phyloP scores from a whole-genome alignment of 2,888 invertebrate species.

The Hemistola chrysoprasaria region DNA sequence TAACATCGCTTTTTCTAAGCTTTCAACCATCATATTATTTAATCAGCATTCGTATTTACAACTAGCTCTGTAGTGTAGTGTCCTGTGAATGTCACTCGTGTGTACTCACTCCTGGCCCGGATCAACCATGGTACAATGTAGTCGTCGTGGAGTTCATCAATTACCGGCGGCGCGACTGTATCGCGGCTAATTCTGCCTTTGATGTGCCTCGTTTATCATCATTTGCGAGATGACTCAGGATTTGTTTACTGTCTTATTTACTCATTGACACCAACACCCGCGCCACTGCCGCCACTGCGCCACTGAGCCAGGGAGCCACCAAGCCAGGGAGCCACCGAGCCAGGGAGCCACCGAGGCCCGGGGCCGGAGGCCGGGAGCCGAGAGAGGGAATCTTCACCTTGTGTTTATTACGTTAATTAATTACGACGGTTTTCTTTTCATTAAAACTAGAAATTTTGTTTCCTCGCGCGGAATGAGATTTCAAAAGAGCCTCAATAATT shows the following conservation, averaged over 20 bases:
- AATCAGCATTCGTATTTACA: no score
- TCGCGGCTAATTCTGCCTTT: constrained; percentile 8
- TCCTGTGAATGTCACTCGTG: neutral
- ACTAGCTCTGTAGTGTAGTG: neutral
- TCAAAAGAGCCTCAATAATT: no score
- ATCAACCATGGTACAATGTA: constrained; percentile 4
- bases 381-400: no score
- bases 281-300: no score
- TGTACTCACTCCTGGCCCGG: no score
- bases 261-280: neutral
- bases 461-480: neutral
- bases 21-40: no score
- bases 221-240: constrained; percentile 6
- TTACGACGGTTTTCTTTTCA: neutral
- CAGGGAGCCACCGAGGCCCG: no score
- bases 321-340: no score
- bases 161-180: constrained; percentile 3
- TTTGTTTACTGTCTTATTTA: constrained; percentile 8
- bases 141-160: constrained; percentile 8
- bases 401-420: no score
- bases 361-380: no score
- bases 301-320: no score
- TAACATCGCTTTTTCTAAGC: no score
- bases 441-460: neutral
- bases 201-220: constrained; percentile 15